These are phyloP conservation scores for Haliclona indistincta DNA, from an alignment of 37 sponge, comb jelly and placozoan species.

Conservation along the genomic window DNA sequence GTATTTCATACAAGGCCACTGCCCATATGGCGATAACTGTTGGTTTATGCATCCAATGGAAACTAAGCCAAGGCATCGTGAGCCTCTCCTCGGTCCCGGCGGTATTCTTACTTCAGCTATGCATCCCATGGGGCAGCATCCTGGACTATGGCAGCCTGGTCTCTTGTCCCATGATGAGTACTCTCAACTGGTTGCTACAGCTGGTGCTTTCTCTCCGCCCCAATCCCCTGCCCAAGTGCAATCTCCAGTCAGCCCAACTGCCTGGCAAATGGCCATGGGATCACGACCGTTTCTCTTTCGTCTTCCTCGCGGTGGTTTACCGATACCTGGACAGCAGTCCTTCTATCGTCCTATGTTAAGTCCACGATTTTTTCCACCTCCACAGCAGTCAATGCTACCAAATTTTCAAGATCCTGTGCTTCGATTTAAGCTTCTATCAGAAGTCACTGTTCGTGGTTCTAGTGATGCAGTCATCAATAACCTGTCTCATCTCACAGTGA, in stretches of 20 bases:
- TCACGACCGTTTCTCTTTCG: neutral
- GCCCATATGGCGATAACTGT: conserved; percentile 75
- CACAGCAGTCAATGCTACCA: neutral
- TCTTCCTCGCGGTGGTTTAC: neutral
- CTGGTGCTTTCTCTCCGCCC: too few species aligned
- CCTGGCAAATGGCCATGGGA: neutral
- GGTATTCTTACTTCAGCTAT: neutral
- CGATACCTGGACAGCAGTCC: neutral
- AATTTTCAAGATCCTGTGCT: conserved; percentile 25
- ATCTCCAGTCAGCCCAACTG: neutral
- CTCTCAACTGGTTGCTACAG: neutral
- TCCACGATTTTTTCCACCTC: conserved; percentile 6
- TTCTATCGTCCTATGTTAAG: conserved; percentile 19
- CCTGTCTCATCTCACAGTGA: conserved; percentile 18
- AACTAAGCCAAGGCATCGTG: neutral
- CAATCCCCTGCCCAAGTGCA: neutral
- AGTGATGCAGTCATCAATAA: neutral
- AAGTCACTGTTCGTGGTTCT: neutral
- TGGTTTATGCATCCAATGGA: conserved; percentile 76
- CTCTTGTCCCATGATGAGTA: neutral
- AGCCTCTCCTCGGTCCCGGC: neutral
- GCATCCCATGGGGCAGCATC: neutral
- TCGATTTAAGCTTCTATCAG: conserved; percentile 41
- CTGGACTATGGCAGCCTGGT: neutral
- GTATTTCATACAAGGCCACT: conserved; percentile 54